Evolutionary conservation across 1,140 invertebrate genomes (phyloP).

Genomic region (Idris sp.): DNA sequence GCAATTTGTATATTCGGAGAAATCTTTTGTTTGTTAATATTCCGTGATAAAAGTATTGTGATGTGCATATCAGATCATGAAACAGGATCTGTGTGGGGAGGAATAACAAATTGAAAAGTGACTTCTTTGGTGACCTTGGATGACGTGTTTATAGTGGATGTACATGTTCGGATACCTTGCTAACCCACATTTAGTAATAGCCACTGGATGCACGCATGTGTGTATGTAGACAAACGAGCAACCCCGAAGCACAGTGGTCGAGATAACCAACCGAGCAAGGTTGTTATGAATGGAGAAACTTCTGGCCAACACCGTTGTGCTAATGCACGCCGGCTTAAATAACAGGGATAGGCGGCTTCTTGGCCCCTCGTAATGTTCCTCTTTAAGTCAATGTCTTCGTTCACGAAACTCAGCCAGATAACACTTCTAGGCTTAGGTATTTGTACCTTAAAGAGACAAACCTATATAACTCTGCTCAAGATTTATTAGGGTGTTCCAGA

Average conservation of each 20-base stretch:
- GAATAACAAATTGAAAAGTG: too few species aligned
- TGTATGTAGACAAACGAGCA: conserved; percentile 59
- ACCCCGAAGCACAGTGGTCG: conserved; percentile 61
- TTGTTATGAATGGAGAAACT: conserved; percentile 75
- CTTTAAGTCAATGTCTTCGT: conserved; percentile 40
- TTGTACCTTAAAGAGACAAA: too few species aligned
- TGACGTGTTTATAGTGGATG: conserved; percentile 32
- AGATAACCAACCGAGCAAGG: conserved; percentile 58
- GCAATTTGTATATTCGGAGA: too few species aligned
- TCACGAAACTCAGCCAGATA: conserved; percentile 22
- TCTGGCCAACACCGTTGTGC: conserved; percentile 64
- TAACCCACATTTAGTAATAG: conserved; percentile 71
- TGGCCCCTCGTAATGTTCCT: conserved; percentile 35
- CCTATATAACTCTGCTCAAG: too few species aligned
- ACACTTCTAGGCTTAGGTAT: too few species aligned
- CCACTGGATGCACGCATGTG: conserved; percentile 41
- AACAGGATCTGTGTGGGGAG: too few species aligned
- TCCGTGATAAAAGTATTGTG: too few species aligned
- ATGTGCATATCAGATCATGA: too few species aligned
- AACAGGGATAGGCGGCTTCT: conserved; percentile 26
- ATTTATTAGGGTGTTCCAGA: too few species aligned
- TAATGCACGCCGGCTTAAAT: conserved; percentile 61
- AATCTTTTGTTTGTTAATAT: too few species aligned
- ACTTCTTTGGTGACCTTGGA: conserved; percentile 64
- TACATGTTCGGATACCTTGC: conserved; percentile 62